Evolutionary conservation across 2,113 vertebrate species (phyloP).

Genomic region (Callopanchax toddi): DNA sequence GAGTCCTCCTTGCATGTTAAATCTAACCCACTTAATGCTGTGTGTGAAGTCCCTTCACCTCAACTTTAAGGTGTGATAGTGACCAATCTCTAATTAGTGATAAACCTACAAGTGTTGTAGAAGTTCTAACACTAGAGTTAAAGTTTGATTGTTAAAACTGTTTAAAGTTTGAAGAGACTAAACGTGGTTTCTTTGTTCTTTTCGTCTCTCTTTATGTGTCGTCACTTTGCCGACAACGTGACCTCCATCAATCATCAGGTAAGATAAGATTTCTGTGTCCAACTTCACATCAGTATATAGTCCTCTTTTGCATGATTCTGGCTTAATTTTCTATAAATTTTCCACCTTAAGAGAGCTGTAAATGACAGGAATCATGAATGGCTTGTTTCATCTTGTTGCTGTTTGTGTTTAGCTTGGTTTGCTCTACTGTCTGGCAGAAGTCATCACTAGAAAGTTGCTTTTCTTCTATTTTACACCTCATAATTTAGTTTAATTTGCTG

Average conservation of each 20-base stretch:
- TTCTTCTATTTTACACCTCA: neutral
- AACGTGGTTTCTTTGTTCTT: conserved; percentile 28
- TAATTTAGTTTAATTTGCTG: neutral
- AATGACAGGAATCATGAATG: neutral
- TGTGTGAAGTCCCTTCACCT: conserved; percentile 6
- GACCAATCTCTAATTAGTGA: neutral
- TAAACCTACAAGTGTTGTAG: conserved; percentile 1
- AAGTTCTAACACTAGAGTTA: conserved; percentile 5
- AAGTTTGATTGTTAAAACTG: conserved; percentile 22
- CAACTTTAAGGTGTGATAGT: neutral
- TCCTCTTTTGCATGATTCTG: too few species aligned
- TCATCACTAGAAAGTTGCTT: neutral
- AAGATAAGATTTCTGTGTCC: conserved; percentile 22
- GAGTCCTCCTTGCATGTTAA: conserved; percentile 9
- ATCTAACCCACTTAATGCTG: conserved; percentile 5
- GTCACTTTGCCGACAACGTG: conserved; percentile 10
- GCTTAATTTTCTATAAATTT: too few species aligned
- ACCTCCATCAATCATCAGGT: conserved; percentile 49
- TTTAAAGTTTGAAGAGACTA: conserved; percentile 13
- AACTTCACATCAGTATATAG: too few species aligned
- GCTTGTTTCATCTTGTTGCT: neutral
- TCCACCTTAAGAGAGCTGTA: neutral
- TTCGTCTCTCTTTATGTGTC: conserved; percentile 17
- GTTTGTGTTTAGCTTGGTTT: neutral
- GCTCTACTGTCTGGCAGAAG: neutral